phyloP scores from a whole-genome alignment of 1,140 invertebrate species.

The Rhopalosiphum maidis region DNA sequence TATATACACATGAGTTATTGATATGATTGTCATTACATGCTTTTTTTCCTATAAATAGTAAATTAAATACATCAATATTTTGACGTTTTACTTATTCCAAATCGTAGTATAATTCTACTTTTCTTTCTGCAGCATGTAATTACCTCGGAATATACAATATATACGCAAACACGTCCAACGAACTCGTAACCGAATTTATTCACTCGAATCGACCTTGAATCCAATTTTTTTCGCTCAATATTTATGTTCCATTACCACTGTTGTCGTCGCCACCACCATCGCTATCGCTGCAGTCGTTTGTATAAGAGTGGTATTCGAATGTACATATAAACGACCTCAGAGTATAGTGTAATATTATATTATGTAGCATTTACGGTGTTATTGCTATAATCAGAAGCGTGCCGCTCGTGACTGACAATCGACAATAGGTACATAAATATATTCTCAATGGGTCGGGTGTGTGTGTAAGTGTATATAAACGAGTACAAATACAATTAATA shows the following conservation, averaged over 20 bases:
- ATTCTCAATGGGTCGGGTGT: background rate
- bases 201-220: background rate
- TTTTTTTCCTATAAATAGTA: background rate
- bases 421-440: conserved; percentile 1
- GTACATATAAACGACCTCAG: background rate
- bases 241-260: background rate
- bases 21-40: no score
- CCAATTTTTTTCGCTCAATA: conserved; percentile 10
- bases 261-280: background rate
- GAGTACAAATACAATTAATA: background rate
- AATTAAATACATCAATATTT: background rate
- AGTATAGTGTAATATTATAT: background rate
- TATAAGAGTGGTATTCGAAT: background rate
- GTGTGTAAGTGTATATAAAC: background rate
- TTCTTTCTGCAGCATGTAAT: background rate
- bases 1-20: no score
- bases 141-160: background rate
- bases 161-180: conserved; percentile 8
- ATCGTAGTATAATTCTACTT: background rate
- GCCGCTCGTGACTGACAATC: background rate
- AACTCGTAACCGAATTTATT: conserved; percentile 32
- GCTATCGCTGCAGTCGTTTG: no score
- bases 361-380: background rate
- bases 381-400: background rate
- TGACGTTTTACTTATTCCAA: background rate